These are phyloP conservation scores for Dicranocentrus wangi DNA, from an alignment of 2,888 invertebrate genomes.

Conservation along the genomic window DNA sequence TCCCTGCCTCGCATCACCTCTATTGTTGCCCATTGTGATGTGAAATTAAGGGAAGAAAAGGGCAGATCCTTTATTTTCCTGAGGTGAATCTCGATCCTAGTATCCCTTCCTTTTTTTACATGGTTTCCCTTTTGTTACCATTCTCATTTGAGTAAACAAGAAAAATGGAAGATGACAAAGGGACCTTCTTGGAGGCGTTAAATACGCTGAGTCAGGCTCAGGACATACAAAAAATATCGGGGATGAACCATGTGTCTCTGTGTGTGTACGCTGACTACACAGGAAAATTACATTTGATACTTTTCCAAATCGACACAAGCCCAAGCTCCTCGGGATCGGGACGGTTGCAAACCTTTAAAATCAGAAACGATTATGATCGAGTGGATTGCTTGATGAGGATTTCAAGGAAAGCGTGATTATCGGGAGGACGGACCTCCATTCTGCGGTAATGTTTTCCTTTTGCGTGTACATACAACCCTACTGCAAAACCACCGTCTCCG, in stretches of 20 bases:
- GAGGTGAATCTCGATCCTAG: neutral
- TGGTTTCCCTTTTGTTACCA: neutral
- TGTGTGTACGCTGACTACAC: too few relatives aligned
- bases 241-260: too few relatives aligned
- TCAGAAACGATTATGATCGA: slow-evolving; percentile 13
- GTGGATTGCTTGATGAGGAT: neutral
- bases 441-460: too few relatives aligned
- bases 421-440: too few relatives aligned
- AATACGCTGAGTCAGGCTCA: slow-evolving; percentile 20
- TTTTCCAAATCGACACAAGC: too few relatives aligned
- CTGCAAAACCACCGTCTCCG: too few relatives aligned
- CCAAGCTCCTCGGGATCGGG: too few relatives aligned
- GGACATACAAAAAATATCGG: neutral
- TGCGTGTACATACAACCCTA: too few relatives aligned
- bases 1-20: slow-evolving; percentile 24
- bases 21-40: slow-evolving; percentile 4
- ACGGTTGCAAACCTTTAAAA: neutral
- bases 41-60: slow-evolving; percentile 30
- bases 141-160: slow-evolving; percentile 30
- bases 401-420: too few relatives aligned
- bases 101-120: neutral
- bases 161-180: slow-evolving; percentile 19
- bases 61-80: slow-evolving; percentile 8
- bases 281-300: too few relatives aligned
- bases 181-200: neutral